Base-by-base conservation (phyloP, 2,797 vertebrate species). In the Melanotaenia pygmaea region DNA sequence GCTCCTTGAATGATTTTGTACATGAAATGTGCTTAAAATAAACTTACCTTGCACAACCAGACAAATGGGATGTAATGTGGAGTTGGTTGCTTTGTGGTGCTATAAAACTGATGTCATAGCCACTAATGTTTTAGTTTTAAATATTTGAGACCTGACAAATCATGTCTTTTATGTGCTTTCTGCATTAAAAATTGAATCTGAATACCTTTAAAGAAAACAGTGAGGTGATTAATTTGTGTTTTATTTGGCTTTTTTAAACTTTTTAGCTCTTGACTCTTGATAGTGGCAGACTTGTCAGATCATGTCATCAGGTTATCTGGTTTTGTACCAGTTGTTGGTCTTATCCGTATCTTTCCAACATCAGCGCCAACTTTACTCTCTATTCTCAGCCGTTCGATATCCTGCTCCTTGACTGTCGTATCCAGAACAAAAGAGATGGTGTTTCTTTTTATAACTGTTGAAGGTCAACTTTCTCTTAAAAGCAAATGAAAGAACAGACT, bases 271-370 rank as follows among this genome's bases (percentile, higher is more conserved):
- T 53, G 7, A 68, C 71, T 53, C 30, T n/a, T 63, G 47, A 65
- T 26, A 56, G 30, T 64, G 32, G 59, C 40, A 38, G 43, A 37
- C 62, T 16, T 67, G 47, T 69, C 74, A 67, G 53, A 67, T 22
- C 10, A 7, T 66, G 74, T 72, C 76, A 80, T 69, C 59, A 7
- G 73, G 60, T 82, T 80, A 84, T 89, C 84, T 77, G 45, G 58
- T 70, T 14, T 83, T 62, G 16, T 32, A 68, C 83, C 76, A 26
- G 0, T 63, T 59, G 67, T 67, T 59, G 62, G 67, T 50, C 65
- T 86, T 88, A 90, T 88, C 82, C 54, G 43, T 67, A 62, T 38
- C 65, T 59, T 65, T 26, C 30, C 26, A 38, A 12, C 26, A 53
- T 74, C 64, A 22, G 35, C 64, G 65, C 45, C 45, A 67, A 70